Evolutionary conservation across 2,888 invertebrate genomes (phyloP), one percentile per base, ranked within the genome.

Genomic region (Drosophila leonis): DNA sequence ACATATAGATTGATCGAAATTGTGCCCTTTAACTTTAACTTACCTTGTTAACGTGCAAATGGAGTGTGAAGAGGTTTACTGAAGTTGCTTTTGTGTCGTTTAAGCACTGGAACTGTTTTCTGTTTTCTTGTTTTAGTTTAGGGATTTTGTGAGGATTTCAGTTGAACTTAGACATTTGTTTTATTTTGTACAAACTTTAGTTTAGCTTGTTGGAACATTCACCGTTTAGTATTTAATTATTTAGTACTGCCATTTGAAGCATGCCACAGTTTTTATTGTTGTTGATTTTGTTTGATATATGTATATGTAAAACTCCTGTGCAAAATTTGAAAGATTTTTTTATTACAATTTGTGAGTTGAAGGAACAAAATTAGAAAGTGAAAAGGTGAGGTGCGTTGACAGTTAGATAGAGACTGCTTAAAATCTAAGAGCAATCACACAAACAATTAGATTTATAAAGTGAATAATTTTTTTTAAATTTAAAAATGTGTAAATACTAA

Each of bases 121-220:
- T 12, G 29, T 46, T 44, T 54, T 29, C n/a, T 24, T 24, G 24
- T 24, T 24, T 24, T 24, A 3, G 39, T 54, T 52, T 29, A n/a
- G 5, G 35, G 49, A 20, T 52, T 29, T 55, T 67, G 51, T 63
- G 66, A 56, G 51, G 59, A 55, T 54, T 29, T 75, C 66, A 56
- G 63, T 65, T 69, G 18, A 51, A 61, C 46, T 54, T 61, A 37
- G 39, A 51, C 52, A 70, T 59, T 20, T 62, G 37, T 37, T 64
- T 65, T 33, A 52, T 29, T 73, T 80, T 80, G 74, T 82, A 80
- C 74, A 85, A 80, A 82, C 77, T 73, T 52, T 52, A 44, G 59
- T 72, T 71, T 68, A 72, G 61, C 29, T 73, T 81, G 41, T 80
- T 81, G 89, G 87, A 88, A 83, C 89, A 80, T 88, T 51, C 57